A percentile compares a stretch with the other conserved stretches of the same genome.
These are phyloP conservation scores for Ennomos fuscantarius DNA, from an alignment of 2,888 invertebrate species.

Conservation along the genomic window DNA sequence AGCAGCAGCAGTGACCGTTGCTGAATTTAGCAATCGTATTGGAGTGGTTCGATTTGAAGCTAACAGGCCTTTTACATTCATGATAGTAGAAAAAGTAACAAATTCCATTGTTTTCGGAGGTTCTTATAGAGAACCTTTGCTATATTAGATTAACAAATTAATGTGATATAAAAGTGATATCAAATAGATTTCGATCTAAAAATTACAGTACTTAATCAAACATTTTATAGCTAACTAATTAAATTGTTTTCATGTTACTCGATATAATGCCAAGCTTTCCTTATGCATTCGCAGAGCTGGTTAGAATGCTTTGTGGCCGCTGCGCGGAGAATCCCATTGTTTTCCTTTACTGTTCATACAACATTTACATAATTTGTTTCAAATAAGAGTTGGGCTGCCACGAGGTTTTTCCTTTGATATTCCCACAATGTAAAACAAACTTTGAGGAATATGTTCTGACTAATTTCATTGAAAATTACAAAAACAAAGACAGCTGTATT, in stretches of 20 bases:
- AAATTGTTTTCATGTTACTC: too few relatives aligned
- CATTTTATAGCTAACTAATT: background rate
- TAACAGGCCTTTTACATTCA: conserved; percentile 88
- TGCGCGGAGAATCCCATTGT: conserved; percentile 6
- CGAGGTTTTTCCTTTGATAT: conserved; percentile 17
- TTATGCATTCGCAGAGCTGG: background rate
- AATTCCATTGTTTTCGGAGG: conserved; percentile 78
- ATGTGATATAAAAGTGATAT: conserved; percentile 6
- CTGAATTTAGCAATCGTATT: conserved; percentile 79
- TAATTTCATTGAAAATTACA: background rate
- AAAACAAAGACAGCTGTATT: too few relatives aligned
- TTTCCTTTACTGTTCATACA: conserved; percentile 15
- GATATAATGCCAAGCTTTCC: too few relatives aligned
- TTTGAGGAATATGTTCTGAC: conserved; percentile 1
- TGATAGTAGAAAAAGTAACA: conserved; percentile 87
- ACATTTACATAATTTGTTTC: background rate
- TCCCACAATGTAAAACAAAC: conserved; percentile 2
- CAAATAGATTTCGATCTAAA: background rate
- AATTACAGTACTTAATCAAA: conserved; percentile 7
- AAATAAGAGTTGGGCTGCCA: conserved; percentile 22
- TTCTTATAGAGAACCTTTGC: conserved; percentile 64
- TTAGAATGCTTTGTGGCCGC: background rate
- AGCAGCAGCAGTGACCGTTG: conserved; percentile 86
- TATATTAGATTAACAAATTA: conserved; percentile 52
- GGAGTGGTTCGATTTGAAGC: conserved; percentile 85